These are phyloP conservation scores for Sus scrofa DNA, from an alignment of 2,113 vertebrate species.

Conservation along the genomic window DNA sequence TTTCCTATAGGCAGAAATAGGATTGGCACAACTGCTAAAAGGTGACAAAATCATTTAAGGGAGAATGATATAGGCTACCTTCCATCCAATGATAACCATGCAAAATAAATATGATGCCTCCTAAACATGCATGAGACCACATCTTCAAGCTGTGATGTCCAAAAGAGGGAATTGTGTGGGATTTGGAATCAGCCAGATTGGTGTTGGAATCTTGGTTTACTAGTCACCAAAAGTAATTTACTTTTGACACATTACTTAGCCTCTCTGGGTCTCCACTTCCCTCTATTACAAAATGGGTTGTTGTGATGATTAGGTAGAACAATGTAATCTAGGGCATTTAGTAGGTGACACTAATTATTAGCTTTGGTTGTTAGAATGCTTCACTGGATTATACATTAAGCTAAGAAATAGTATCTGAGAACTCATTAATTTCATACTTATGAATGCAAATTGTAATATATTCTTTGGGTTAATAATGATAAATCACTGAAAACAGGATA, in stretches of 20 bases:
- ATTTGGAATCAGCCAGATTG: not conserved
- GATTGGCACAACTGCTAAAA: not conserved
- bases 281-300: not conserved
- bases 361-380: conserved; percentile 29
- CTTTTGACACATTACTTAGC: not conserved
- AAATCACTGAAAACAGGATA: not conserved
- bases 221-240: not conserved
- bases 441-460: not conserved
- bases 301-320: not conserved
- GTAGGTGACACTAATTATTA: not conserved
- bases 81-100: not conserved
- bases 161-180: not conserved
- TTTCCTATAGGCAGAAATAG: not conserved
- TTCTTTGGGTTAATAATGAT: not conserved
- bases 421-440: not conserved
- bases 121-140: not conserved
- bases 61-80: not conserved
- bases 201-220: not conserved
- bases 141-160: not conserved
- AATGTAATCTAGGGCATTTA: not conserved
- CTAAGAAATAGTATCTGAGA: conserved; percentile 3
- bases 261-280: not conserved
- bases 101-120: not conserved
- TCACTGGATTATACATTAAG: not conserved
- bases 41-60: not conserved